Conservation (phyloP, 2,888 invertebrate genomes). For the Rhodophaea formosa region DNA sequence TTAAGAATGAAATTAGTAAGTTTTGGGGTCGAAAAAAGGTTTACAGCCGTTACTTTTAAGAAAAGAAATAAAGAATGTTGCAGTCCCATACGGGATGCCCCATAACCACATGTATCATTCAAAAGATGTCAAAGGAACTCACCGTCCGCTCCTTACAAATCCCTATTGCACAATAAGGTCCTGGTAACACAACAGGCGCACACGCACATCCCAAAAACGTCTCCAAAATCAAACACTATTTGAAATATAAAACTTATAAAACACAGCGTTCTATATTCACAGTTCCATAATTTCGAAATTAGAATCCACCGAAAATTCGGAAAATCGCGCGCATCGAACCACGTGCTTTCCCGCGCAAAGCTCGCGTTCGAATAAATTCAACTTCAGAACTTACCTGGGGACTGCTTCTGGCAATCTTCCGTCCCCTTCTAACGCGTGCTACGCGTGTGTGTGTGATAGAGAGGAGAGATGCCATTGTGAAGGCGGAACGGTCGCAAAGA, state of each 20-base stretch:
- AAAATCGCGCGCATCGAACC: slow-evolving; percentile 47
- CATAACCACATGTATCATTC: slow-evolving; percentile 14
- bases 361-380: slow-evolving; percentile 71
- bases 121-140: slow-evolving; percentile 44
- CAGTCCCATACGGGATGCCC: slow-evolving; percentile 1
- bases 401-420: slow-evolving; percentile 48
- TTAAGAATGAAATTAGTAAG: background rate
- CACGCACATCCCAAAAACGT: slow-evolving; percentile 21
- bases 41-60: slow-evolving; percentile 7
- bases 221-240: slow-evolving; percentile 22
- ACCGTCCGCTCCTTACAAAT: slow-evolving; percentile 63
- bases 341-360: slow-evolving; percentile 76
- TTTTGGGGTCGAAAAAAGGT: background rate
- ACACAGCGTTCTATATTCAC: slow-evolving; percentile 24
- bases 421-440: slow-evolving; percentile 41
- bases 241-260: slow-evolving; percentile 17
- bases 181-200: slow-evolving; percentile 24
- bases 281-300: slow-evolving; percentile 28
- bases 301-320: slow-evolving; percentile 34
- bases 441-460: slow-evolving; percentile 29
- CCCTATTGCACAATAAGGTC: slow-evolving; percentile 62
- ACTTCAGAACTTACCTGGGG: slow-evolving; percentile 67
- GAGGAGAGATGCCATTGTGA: slow-evolving; percentile 51
- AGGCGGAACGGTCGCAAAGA: slow-evolving; percentile 61
- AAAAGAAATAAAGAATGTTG: slow-evolving; percentile 11